Base-by-base conservation (phyloP, 2,888 invertebrate species). In the Odontocerum albicorne region DNA sequence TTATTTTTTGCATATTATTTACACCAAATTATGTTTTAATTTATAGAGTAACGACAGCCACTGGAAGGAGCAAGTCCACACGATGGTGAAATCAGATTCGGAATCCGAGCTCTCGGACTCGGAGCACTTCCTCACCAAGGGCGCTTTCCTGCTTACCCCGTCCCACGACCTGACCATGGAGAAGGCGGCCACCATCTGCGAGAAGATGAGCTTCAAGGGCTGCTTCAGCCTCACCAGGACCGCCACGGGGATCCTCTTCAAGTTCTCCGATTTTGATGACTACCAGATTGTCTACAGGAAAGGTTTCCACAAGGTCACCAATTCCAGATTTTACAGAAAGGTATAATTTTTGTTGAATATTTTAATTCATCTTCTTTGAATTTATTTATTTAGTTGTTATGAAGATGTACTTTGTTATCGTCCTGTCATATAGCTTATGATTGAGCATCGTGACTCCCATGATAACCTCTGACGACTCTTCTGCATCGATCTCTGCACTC, bases 161-260 rank as follows among this genome's bases (percentile, higher is more conserved):
- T 90, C 90, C 47, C 89, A 90, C 73, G 91, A 92, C 67, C 79
- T 92, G 64, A 89, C 87, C 68, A 85, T 92, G 83, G 91, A 92
- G 73, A 89, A 90, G 63, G 91, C 91, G 2, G 88, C 90, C 35
- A 79, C 87, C 64, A 90, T 92, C 67, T 90, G 90, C 75, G 92
- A 92, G 79, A 91, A 91, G 72, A 88, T 92, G 84, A 90, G 87
- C 74, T 90, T 92, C 74, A 86, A 88, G 66, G 90, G 90, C 49
- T 88, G 90, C 66, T 92, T 91, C 75, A 89, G 89, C 63, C 78
- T 92, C 64, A 91, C 91, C 61, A 91, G 90, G 79, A 92, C 92
- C 1, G 91, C 92, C 45, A 92, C 91, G 38, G 92, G 92, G 53
- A 91, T 92, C 66, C 82, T 92, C 61, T 92, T 92, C 78, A 91